Conservation (phyloP, 2,797 vertebrate genomes). For the Podarcis lilfordi region DNA sequence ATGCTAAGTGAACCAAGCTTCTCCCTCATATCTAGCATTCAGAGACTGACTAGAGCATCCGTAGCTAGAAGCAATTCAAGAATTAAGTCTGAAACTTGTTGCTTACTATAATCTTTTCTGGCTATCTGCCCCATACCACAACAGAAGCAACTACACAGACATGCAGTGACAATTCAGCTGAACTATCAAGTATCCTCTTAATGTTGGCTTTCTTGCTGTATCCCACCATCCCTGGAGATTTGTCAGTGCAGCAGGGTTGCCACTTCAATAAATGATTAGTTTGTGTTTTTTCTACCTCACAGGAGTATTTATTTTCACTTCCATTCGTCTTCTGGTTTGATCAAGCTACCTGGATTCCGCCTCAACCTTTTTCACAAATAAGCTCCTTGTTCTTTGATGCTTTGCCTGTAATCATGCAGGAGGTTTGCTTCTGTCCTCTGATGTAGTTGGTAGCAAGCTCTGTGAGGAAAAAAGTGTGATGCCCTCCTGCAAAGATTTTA, state of each 20-base stretch:
- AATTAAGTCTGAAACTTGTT: conserved; percentile 18
- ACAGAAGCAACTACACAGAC: conserved; percentile 3
- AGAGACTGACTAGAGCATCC: background rate
- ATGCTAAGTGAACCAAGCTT: no score
- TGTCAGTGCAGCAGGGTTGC: background rate
- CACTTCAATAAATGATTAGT: conserved; percentile 18
- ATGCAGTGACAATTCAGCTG: background rate
- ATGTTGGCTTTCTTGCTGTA: conserved; percentile 15
- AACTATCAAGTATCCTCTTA: conserved; percentile 22
- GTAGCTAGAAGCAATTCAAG: conserved; percentile 5
- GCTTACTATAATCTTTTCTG: conserved; percentile 10
- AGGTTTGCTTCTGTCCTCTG: conserved; percentile 39
- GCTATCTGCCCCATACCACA: conserved; percentile 17
- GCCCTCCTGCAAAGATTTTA: conserved; percentile 10
- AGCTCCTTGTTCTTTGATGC: conserved; percentile 8
- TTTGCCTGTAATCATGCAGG: conserved; percentile 25
- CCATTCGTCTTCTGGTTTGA: conserved; percentile 23
- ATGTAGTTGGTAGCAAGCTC: conserved; percentile 35
- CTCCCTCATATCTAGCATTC: background rate
- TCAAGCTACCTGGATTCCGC: conserved; percentile 34
- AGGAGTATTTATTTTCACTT: conserved; percentile 28
- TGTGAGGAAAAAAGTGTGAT: conserved; percentile 2
- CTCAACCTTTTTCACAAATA: conserved; percentile 20
- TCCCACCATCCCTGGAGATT: conserved; percentile 17
- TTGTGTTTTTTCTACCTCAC: conserved; percentile 29